phyloP scores from a whole-genome alignment of 2,888 invertebrate genomes.

The Apodemia mormo region DNA sequence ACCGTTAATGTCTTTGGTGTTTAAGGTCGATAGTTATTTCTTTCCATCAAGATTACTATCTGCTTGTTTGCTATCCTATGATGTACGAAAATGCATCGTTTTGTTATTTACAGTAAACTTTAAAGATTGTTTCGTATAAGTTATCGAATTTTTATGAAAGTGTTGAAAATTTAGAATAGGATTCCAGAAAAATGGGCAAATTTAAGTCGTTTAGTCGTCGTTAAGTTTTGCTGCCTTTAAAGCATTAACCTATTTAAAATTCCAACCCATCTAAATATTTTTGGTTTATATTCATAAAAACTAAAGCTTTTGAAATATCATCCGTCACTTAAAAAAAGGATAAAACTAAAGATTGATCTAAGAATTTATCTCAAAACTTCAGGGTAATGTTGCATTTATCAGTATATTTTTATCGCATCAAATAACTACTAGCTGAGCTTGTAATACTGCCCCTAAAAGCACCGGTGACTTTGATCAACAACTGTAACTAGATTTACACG shows the following conservation, averaged over 20 bases:
- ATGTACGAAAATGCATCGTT: no score
- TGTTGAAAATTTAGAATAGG: no score
- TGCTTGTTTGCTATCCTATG: no score
- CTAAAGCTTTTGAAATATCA: neutral
- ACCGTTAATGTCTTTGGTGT: no score
- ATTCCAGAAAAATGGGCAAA: no score
- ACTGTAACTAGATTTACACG: neutral
- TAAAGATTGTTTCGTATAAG: no score
- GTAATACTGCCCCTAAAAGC: slow-evolving; percentile 17
- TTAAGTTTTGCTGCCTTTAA: no score
- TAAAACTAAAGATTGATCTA: slow-evolving; percentile 8
- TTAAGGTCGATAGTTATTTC: no score
- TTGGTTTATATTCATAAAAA: neutral
- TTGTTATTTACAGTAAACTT: no score
- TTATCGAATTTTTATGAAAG: no score
- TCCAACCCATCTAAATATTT: neutral
- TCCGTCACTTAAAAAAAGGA: slow-evolving; percentile 1
- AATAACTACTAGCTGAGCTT: slow-evolving; percentile 14
- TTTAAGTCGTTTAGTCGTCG: no score
- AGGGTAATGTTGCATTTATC: slow-evolving; percentile 5
- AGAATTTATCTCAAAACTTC: slow-evolving; percentile 3
- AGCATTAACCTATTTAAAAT: neutral
- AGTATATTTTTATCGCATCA: slow-evolving; percentile 12
- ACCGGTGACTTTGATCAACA: neutral
- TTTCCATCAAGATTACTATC: no score